Base-by-base conservation (phyloP, 2,888 invertebrate genomes). In the Hyppa rectilinea region DNA sequence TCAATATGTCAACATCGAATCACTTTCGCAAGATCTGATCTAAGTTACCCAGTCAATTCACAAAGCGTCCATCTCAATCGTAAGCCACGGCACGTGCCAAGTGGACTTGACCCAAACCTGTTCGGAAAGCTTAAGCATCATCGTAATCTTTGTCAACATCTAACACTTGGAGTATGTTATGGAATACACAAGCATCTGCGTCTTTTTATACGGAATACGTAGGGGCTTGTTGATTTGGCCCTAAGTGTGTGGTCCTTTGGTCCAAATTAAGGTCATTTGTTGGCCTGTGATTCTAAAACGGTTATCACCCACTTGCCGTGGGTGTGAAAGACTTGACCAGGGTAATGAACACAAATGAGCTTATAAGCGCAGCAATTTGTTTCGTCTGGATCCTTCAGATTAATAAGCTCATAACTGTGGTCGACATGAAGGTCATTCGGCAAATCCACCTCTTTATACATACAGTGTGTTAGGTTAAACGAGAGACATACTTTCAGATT, bases 61-160 rank as follows among this genome's bases (percentile, higher is more conserved):
- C 50, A 64, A 52, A 29, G 26, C 38, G 52, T 71, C 59, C 47
- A 64, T 63, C 34, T 66, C 38, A 63, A 66, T 77, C 55, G 78
- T 49, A 29, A 78, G 43, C 70, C 78, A 52, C 38, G 34, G 68
- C 77, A 74, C 80, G 78, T 71, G 82, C 73, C 59, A 64, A 56
- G 56, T 74, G 71, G 55, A 71, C 82, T 81, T 81, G 82, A 79
- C 79, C 79, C 31, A 81, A 64, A 79, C 81, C 79, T 75, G 82
- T 73, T 61, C 65, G 56, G 82, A 75, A 78, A 72, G 60, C 71
- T 59, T 53, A 72, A 81, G 61, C 61, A 59, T 43, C 40, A 56
- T 71, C 59, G 81, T 62, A 63, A 81, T 81, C 81, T 68, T 55
- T 63, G 56, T 34, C 58, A 66, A 74, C 60, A 81, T 78, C 70